Conservation (phyloP, 2,888 invertebrate species). For the Athalia circularis region DNA sequence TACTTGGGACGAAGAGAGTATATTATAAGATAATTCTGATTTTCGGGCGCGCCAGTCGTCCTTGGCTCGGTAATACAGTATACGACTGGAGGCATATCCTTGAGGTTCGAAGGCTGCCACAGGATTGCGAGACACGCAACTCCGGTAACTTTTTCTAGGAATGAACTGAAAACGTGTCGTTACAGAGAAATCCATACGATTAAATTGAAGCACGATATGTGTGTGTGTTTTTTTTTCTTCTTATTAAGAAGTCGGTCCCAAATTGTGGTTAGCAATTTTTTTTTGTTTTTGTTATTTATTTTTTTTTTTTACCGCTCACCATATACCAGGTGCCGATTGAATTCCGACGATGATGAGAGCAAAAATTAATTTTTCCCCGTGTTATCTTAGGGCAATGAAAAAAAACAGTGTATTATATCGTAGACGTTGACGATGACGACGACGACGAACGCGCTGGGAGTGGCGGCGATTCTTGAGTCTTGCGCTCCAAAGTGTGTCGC, state of each 20-base stretch:
- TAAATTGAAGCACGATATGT: too few relatives aligned
- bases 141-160: background rate
- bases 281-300: too few relatives aligned
- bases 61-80: constrained; percentile 16
- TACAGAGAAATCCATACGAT: too few relatives aligned
- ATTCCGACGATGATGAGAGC: too few relatives aligned
- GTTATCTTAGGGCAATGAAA: too few relatives aligned
- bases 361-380: too few relatives aligned
- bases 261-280: too few relatives aligned
- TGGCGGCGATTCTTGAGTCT: constrained; percentile 24
- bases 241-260: background rate
- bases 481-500: constrained; percentile 41
- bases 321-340: too few relatives aligned
- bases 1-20: background rate
- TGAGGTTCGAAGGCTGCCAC: constrained; percentile 31
- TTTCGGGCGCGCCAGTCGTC: constrained; percentile 38
- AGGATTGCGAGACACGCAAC: constrained; percentile 31
- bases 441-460: constrained; percentile 7
- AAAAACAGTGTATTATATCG: too few relatives aligned
- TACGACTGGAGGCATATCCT: constrained; percentile 31
- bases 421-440: too few relatives aligned
- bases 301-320: too few relatives aligned
- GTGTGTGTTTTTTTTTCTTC: too few relatives aligned
- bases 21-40: constrained; percentile 21
- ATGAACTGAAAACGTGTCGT: background rate